Evolutionary conservation across 2,888 invertebrate genomes (phyloP), one percentile per base, ranked within the genome.

Genomic region (Steinernema carpocapsae): DNA sequence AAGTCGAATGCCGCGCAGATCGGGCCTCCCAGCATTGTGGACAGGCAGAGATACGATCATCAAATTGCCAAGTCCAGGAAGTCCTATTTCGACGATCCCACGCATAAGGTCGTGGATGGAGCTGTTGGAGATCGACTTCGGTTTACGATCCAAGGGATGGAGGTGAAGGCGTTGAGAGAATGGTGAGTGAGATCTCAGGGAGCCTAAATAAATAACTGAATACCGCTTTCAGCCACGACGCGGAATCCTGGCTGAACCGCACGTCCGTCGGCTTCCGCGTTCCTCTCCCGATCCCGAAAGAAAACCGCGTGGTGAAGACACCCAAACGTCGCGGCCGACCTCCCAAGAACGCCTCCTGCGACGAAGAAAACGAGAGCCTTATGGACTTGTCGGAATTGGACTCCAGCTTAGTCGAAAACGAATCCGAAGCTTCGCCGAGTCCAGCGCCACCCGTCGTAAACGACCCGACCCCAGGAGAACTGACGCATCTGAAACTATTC

Each of bases 1-100:
- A 56, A 56, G 56, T 56, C 56, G 6, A 56, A 56, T 56, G 56
- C 56, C 26, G 22, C 24, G 19, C 56, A 56, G 26, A 56, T 56
- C 22, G 56, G 56, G 7, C 56, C 56, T 22, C 56, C 56, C 12
- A 56, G 56, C 26, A 7, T 56, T 4, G 19, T 22, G 4, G 56
- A 56, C 24, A 22, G 56, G 17, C 24, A 24, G 56, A 3, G 56
- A 3, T 56, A 24, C 17, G 26, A 56, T 19, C 14, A 24, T 22
- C 56, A 56, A 6, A 24, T 56, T 4, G 26, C 14, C 22, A 6
- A 56, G 26, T 19, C n/a, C 7, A 22, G 56, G 22, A 6, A 26
- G 17, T 3, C 26, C 6, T 26, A 56, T 19, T 26, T 56, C 4
- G 56, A 14, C 12, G 56, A 56, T 12, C 24, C 22, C 7, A 7